Percentiles rank a stretch among this genome's conserved stretches.
Evolutionary conservation across 2,113 vertebrate species (phyloP).

Genomic region (Oreochromis aureus): DNA sequence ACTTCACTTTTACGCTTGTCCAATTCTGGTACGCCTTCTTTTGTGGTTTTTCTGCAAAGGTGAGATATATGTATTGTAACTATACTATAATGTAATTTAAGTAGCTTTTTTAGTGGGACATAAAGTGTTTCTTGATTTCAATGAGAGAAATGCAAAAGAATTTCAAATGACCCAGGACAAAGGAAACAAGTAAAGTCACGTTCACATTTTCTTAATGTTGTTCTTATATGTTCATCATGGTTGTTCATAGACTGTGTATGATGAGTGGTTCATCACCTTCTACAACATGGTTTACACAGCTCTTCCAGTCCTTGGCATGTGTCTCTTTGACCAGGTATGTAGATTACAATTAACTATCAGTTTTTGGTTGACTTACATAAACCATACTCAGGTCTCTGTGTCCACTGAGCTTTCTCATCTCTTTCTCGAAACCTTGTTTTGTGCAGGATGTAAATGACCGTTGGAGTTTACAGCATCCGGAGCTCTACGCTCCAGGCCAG

Average conservation of each 20-base stretch:
- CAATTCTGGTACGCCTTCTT: neutral
- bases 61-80: neutral
- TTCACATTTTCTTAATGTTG: neutral
- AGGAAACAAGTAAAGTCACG: neutral
- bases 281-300: conserved; percentile 94
- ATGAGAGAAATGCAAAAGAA: neutral
- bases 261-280: conserved; percentile 91
- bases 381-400: too few species aligned
- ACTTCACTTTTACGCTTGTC: neutral
- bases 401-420: too few species aligned
- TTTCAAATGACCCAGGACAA: neutral
- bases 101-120: neutral
- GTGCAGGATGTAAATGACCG: too few species aligned
- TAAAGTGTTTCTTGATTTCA: neutral
- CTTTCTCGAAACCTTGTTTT: too few species aligned
- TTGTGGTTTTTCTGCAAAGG: neutral
- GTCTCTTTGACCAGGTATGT: too few species aligned
- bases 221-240: neutral
- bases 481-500: too few species aligned
- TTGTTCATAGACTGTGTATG: conserved; percentile 82
- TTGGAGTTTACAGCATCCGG: too few species aligned
- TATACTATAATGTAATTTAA: neutral
- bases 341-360: too few species aligned
- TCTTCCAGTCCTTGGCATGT: conserved; percentile 66
- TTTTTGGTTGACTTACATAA: too few species aligned